Evolutionary conservation across 2,113 vertebrate genomes (phyloP).

Genomic region (Scomber japonicus): DNA sequence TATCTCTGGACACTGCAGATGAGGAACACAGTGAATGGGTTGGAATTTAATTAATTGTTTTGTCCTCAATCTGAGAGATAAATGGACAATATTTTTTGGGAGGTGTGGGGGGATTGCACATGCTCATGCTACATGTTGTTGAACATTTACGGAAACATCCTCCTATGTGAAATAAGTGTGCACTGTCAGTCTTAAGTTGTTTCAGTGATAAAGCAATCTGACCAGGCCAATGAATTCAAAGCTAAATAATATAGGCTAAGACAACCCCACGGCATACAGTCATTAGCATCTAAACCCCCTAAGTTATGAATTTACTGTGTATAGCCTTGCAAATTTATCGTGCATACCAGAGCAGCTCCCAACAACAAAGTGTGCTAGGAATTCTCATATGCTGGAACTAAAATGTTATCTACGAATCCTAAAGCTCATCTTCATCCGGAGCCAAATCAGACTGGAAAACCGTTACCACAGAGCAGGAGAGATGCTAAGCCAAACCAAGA

Average conservation of each 20-base stretch:
- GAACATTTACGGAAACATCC: neutral
- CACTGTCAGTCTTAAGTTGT: slow-evolving; percentile 23
- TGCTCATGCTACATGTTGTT: neutral
- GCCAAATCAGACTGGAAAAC: slow-evolving; percentile 61
- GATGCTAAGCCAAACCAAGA: slow-evolving; percentile 24
- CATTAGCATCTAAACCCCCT: slow-evolving; percentile 38
- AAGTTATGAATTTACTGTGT: slow-evolving; percentile 39
- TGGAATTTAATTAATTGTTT: slow-evolving; percentile 63
- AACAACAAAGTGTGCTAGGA: slow-evolving; percentile 56
- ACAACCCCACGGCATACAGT: slow-evolving; percentile 8
- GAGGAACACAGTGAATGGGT: slow-evolving; percentile 27
- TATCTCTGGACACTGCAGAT: slow-evolving; percentile 58
- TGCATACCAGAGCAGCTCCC: slow-evolving; percentile 47
- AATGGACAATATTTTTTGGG: slow-evolving; percentile 37
- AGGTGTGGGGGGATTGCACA: slow-evolving; percentile 11
- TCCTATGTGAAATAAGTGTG: neutral
- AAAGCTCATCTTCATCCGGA: slow-evolving; percentile 52
- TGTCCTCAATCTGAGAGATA: slow-evolving; percentile 60
- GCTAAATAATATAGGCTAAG: slow-evolving; percentile 22
- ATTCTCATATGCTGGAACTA: slow-evolving; percentile 48
- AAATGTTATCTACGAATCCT: slow-evolving; percentile 62
- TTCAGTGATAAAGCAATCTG: slow-evolving; percentile 33
- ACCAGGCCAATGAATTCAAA: slow-evolving; percentile 30
- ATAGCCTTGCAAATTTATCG: slow-evolving; percentile 57
- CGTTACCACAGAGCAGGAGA: slow-evolving; percentile 31